These are phyloP conservation scores for Hesperia comma DNA, from an alignment of 2,888 invertebrate species.

Conservation along the genomic window DNA sequence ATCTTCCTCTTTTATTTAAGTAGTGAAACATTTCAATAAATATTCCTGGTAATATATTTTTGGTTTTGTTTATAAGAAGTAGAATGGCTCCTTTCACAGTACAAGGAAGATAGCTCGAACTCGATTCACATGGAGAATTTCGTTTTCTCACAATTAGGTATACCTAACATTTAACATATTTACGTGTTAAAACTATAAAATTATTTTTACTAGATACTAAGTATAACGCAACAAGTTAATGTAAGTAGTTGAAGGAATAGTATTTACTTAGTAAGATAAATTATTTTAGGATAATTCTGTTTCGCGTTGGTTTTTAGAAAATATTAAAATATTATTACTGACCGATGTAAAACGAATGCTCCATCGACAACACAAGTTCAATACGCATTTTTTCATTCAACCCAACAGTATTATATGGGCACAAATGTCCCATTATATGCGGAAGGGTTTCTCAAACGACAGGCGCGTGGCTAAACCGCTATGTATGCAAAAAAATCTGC, in stretches of 20 bases:
- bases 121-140: slow-evolving; percentile 6
- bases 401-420: slow-evolving; percentile 13
- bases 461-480: slow-evolving; percentile 44
- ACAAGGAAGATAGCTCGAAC: slow-evolving; percentile 9
- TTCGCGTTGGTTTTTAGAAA: too few species aligned
- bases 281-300: too few species aligned
- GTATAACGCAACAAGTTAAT: too few species aligned
- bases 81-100: too few species aligned
- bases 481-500: slow-evolving; percentile 22
- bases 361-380: not conserved
- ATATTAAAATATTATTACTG: too few species aligned
- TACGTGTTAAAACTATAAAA: too few species aligned
- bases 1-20: too few species aligned
- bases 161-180: too few species aligned
- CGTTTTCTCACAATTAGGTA: not conserved
- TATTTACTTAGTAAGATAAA: too few species aligned
- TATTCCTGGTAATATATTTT: not conserved
- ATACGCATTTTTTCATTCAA: slow-evolving; percentile 18
- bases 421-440: slow-evolving; percentile 37
- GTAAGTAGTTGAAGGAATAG: too few species aligned
- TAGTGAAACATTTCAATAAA: not conserved
- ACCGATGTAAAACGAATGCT: not conserved
- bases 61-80: too few species aligned
- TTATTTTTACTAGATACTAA: too few species aligned
- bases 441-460: slow-evolving; percentile 51